These are phyloP conservation scores for Tapirus terrestris DNA, from an alignment of 2,113 vertebrate species.

Conservation along the genomic window DNA sequence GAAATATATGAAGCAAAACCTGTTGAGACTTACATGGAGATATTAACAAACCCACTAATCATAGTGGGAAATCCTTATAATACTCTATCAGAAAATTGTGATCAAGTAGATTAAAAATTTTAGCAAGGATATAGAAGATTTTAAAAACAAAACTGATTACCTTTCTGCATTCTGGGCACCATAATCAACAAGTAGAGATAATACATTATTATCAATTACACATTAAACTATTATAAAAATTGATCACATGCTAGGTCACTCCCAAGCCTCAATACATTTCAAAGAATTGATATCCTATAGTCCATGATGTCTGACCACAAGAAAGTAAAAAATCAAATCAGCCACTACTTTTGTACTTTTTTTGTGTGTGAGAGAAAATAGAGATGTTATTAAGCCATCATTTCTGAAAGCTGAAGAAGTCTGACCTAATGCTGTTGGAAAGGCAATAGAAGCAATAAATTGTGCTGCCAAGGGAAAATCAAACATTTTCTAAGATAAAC, in stretches of 20 bases:
- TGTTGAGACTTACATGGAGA: neutral
- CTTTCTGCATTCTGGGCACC: neutral
- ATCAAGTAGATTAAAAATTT: neutral
- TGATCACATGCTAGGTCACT: neutral
- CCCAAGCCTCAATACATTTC: neutral
- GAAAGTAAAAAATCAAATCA: neutral
- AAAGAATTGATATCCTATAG: neutral
- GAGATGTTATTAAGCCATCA: neutral
- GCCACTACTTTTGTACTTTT: neutral
- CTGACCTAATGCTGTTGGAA: neutral
- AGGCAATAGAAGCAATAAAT: slow-evolving; percentile 53
- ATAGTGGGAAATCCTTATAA: neutral
- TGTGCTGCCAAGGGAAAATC: neutral
- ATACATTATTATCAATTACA: neutral
- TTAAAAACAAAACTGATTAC: neutral
- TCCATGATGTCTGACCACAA: neutral
- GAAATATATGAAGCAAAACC: neutral
- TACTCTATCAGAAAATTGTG: neutral
- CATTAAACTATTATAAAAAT: neutral
- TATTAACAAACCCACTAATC: neutral
- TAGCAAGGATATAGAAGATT: neutral
- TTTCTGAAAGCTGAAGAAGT: slow-evolving; percentile 32
- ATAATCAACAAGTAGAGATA: neutral
- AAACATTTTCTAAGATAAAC: slow-evolving; percentile 67
- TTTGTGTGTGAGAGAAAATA: neutral